These are phyloP conservation scores for Myotis daubentonii DNA, from an alignment of 2,797 vertebrate species.

Conservation along the genomic window DNA sequence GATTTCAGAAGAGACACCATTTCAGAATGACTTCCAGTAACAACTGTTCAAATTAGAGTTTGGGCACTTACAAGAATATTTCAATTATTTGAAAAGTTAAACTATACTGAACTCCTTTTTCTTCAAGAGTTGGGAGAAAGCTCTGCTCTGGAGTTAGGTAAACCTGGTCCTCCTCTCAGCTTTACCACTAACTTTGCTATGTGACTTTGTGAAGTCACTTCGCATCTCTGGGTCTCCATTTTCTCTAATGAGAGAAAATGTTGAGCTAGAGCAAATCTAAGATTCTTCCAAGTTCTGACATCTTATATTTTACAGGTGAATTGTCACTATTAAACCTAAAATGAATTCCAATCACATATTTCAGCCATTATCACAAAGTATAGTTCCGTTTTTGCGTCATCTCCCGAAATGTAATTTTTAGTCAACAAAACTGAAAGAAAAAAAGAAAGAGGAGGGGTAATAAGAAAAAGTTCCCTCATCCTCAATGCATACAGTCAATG, in stretches of 20 bases:
- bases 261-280: not conserved
- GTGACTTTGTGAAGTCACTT: not conserved
- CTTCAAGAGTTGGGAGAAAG: not conserved
- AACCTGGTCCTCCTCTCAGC: not conserved
- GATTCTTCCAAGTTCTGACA: not conserved
- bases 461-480: accelerated
- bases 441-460: not conserved
- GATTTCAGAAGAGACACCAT: not conserved
- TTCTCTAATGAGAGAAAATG: not conserved
- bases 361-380: not conserved
- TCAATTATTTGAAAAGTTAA: not conserved
- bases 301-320: not conserved
- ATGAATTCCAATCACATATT: not conserved
- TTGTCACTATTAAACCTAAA: not conserved
- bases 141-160: not conserved
- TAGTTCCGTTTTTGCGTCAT: not conserved
- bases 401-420: not conserved
- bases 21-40: not conserved
- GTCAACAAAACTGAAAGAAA: not conserved
- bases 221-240: not conserved
- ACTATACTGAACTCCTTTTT: not conserved
- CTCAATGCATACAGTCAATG: not conserved
- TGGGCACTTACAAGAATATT: not conserved
- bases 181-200: not conserved
- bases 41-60: not conserved